phyloP scores from a whole-genome alignment of 2,888 invertebrate genomes.

The Sceliomorpha sp. region DNA sequence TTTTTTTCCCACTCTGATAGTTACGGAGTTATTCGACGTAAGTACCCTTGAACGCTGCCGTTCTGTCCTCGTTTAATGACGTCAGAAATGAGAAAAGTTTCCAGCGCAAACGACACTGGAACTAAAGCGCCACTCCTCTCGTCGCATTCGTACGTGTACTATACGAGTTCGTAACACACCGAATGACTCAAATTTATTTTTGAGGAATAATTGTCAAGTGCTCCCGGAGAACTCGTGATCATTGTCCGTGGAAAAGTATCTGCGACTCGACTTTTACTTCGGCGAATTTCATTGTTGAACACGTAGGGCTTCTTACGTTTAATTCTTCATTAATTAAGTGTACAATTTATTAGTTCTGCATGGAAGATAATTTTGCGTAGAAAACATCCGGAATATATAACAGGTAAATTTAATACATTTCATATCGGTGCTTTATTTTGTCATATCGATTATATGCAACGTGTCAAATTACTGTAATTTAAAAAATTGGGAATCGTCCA shows the following conservation, averaged over 20 bases:
- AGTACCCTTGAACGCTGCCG: slow-evolving; percentile 36
- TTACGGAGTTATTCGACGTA: slow-evolving; percentile 37
- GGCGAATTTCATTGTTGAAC: too few species aligned
- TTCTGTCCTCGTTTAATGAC: slow-evolving; percentile 45
- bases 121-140: slow-evolving; percentile 27
- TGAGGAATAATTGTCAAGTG: slow-evolving; percentile 30
- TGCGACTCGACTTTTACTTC: too few species aligned
- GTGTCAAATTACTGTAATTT: too few species aligned
- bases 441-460: too few species aligned
- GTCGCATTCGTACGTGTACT: slow-evolving; percentile 35
- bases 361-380: too few species aligned
- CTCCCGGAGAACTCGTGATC: slow-evolving; percentile 18
- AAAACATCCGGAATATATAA: too few species aligned
- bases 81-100: slow-evolving; percentile 54
- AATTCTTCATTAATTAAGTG: too few species aligned
- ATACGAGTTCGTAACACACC: slow-evolving; percentile 27
- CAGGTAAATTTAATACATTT: too few species aligned
- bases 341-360: too few species aligned
- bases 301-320: too few species aligned
- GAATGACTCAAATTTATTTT: slow-evolving; percentile 37
- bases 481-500: too few species aligned
- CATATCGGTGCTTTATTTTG: too few species aligned
- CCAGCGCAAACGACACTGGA: slow-evolving; percentile 37
- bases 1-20: slow-evolving; percentile 40
- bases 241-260: slow-evolving; percentile 3